phyloP scores from a whole-genome alignment of 2,797 vertebrate species.

The Urosaurus nigricauda region DNA sequence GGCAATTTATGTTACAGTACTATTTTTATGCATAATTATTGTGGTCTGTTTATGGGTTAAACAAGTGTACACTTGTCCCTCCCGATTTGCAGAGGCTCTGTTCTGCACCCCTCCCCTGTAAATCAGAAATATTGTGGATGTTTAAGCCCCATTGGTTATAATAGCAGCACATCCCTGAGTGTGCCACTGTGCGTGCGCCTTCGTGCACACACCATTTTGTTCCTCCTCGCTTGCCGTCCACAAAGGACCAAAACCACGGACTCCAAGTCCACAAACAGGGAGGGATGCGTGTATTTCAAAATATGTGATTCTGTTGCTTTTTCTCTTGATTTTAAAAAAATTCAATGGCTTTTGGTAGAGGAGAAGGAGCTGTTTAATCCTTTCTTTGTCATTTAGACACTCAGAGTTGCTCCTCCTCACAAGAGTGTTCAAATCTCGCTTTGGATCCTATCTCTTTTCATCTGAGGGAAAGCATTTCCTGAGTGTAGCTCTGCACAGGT shows the following conservation, averaged over 20 bases:
- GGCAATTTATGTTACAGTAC: neutral
- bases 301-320: neutral
- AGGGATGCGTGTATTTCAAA: too few relatives aligned
- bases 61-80: too few relatives aligned
- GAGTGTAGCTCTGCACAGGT: neutral
- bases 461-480: neutral
- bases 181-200: too few relatives aligned
- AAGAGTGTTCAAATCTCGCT: neutral
- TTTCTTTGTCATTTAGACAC: neutral
- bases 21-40: neutral
- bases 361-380: neutral
- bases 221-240: too few relatives aligned
- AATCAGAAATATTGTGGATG: too few relatives aligned
- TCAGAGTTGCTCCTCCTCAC: neutral
- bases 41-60: neutral
- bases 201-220: too few relatives aligned
- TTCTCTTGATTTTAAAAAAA: neutral
- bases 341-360: neutral
- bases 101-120: too few relatives aligned
- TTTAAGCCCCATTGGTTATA: too few relatives aligned
- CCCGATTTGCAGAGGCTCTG: too few relatives aligned
- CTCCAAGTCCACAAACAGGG: too few relatives aligned
- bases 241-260: too few relatives aligned
- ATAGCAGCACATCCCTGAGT: too few relatives aligned
- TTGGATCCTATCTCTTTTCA: neutral